Evolutionary conservation across 64 coral and sea anemone genomes (phyloP), one percentile per base, ranked within the genome.

Genomic region (Platygyra sinensis): DNA sequence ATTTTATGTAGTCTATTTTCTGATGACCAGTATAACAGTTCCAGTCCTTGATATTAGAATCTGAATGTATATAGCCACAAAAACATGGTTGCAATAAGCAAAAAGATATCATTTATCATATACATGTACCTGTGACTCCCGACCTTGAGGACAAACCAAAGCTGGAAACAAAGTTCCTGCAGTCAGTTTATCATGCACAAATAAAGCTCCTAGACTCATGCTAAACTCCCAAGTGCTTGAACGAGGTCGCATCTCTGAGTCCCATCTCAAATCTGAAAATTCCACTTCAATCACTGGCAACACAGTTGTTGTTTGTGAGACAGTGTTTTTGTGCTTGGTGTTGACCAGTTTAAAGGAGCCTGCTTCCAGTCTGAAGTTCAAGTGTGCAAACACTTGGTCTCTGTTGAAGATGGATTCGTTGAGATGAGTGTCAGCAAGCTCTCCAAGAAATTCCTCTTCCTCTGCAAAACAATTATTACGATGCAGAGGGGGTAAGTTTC

Each of bases 401-500:
- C 96, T 72, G 83, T 98, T 95, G 83, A 98, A 98, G 85, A 98
- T 98, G 49, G 96, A 98, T 73, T 98, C 93, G 50, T 93, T 95
- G 13, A 75, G 55, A 74, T 88, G 86, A 25, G 51, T 60, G 27
- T 94, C 94, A 79, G 89, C 89, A 67, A 98, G 82, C 62, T 98
- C 96, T 52, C 93, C 96, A 4, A 98, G 84, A 73, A 98, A 98
- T 27, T 98, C 94, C 77, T 98, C 96, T 78, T 98, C 96, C 73
- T 98, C 96, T 98, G 83, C 15, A 95, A 95, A 82, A 46, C n/a
- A n/a, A n/a, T n/a, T n/a, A n/a, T n/a, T n/a, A n/a, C n/a, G n/a
- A n/a, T n/a, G n/a, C n/a, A n/a, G n/a, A n/a, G n/a, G n/a, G n/a
- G n/a, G n/a, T n/a, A n/a, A n/a, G n/a, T n/a, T n/a, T n/a, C n/a